A percentile compares a stretch with the other conserved stretches of the same genome.
phyloP scores from a whole-genome alignment of 2,797 vertebrate genomes.

The Pseudomugil gertrudae region DNA sequence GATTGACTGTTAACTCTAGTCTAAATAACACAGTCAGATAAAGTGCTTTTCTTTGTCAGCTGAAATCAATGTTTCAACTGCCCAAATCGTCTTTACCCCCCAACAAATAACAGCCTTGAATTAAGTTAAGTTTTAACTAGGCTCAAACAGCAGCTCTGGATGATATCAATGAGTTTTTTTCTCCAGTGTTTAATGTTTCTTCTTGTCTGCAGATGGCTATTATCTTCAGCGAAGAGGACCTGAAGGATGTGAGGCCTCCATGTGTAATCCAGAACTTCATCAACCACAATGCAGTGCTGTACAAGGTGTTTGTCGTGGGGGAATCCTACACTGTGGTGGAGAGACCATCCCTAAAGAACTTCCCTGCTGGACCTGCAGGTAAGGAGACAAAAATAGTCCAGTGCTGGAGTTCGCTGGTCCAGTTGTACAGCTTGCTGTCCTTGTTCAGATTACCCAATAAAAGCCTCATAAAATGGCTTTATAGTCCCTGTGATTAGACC shows the following conservation, averaged over 20 bases:
- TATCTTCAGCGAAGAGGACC: slow-evolving; percentile 95
- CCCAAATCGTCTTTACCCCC: slow-evolving; percentile 32
- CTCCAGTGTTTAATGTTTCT: not conserved
- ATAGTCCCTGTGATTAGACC: slow-evolving; percentile 50
- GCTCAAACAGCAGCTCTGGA: not conserved
- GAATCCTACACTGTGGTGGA: slow-evolving; percentile 97
- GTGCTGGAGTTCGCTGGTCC: slow-evolving; percentile 56
- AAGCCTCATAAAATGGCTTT: slow-evolving; percentile 63
- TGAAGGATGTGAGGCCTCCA: slow-evolving; percentile 91
- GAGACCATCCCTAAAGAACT: slow-evolving; percentile 96
- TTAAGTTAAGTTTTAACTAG: slow-evolving; percentile 20
- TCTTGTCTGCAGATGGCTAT: slow-evolving; percentile 90
- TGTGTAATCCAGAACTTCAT: slow-evolving; percentile 99
- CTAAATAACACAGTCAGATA: slow-evolving; percentile 54
- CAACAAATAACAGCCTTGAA: slow-evolving; percentile 1
- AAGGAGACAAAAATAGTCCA: slow-evolving; percentile 50
- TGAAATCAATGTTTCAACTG: slow-evolving; percentile 47
- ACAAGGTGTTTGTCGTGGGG: slow-evolving; percentile 98
- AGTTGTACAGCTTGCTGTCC: slow-evolving; percentile 34
- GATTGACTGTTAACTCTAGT: slow-evolving; percentile 50
- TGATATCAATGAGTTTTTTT: not conserved
- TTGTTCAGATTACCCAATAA: slow-evolving; percentile 63
- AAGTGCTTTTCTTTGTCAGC: slow-evolving; percentile 21
- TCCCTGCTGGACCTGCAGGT: slow-evolving; percentile 94
- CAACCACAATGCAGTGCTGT: slow-evolving; percentile 96